These are phyloP conservation scores for Chionodraco myersi DNA, from an alignment of 2,113 vertebrate genomes.

Conservation along the genomic window DNA sequence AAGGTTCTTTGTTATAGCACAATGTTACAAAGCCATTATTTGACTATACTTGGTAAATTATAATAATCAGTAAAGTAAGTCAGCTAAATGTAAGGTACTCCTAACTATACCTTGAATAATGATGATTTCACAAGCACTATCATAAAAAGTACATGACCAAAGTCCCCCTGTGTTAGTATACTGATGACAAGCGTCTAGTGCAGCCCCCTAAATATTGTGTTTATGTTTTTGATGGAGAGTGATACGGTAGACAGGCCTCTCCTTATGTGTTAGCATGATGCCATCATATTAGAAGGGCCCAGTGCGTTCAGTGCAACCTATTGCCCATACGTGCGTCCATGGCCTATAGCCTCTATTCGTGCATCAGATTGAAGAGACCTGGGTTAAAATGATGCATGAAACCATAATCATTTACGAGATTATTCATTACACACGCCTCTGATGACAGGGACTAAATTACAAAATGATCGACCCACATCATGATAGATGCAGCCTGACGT, in stretches of 20 bases:
- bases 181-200: slow-evolving; percentile 13
- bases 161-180: background rate
- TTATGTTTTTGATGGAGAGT: slow-evolving; percentile 48
- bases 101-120: background rate
- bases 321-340: slow-evolving; percentile 41
- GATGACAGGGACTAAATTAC: background rate
- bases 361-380: slow-evolving; percentile 6
- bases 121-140: background rate
- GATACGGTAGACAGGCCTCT: slow-evolving; percentile 31
- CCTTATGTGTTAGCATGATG: slow-evolving; percentile 68
- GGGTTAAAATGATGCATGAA: background rate
- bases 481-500: slow-evolving; percentile 38
- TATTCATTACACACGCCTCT: background rate
- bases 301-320: slow-evolving; percentile 42
- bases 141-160: slow-evolving; percentile 16
- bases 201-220: slow-evolving; percentile 23
- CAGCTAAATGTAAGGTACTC: background rate
- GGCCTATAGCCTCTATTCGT: slow-evolving; percentile 46
- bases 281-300: slow-evolving; percentile 64
- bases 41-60: background rate
- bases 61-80: background rate
- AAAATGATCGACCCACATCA: slow-evolving; percentile 23
- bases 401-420: background rate
- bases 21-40: background rate
- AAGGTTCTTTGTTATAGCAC: background rate